These are phyloP conservation scores for Lagopus muta DNA, from an alignment of 2,113 vertebrate species.

Conservation along the genomic window DNA sequence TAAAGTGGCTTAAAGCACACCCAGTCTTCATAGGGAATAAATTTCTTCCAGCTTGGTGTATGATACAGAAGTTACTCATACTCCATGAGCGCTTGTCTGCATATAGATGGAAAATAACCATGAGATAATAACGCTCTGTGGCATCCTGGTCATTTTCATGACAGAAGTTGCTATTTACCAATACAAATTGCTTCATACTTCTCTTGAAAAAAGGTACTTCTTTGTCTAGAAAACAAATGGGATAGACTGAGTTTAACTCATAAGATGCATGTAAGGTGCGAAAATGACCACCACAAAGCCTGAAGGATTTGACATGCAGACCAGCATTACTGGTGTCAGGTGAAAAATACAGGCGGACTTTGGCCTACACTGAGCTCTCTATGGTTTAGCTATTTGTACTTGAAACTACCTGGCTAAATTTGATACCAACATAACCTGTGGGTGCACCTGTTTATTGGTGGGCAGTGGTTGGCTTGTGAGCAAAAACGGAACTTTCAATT, in stretches of 20 bases:
- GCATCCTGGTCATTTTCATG: neutral
- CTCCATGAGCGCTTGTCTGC: neutral
- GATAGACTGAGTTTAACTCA: neutral
- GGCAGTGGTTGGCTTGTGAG: neutral
- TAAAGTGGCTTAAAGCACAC: neutral
- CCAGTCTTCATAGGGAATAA: neutral
- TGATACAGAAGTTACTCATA: neutral
- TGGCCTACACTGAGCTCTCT: fast-evolving
- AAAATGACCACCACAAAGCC: fast-evolving
- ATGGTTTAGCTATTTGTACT: neutral
- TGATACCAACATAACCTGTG: neutral
- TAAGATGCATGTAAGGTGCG: neutral
- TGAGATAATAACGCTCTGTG: neutral
- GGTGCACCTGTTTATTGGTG: neutral
- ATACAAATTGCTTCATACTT: neutral
- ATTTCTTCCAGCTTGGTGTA: neutral
- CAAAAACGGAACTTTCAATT: neutral
- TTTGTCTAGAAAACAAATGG: neutral
- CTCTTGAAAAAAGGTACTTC: neutral
- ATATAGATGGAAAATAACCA: neutral
- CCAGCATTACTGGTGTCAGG: neutral
- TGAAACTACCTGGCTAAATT: neutral
- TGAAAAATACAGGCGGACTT: neutral
- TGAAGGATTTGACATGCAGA: neutral
- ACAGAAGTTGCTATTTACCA: neutral